Evolutionary conservation across 2,888 invertebrate genomes (phyloP).

Genomic region (Andrena hattorfiana): DNA sequence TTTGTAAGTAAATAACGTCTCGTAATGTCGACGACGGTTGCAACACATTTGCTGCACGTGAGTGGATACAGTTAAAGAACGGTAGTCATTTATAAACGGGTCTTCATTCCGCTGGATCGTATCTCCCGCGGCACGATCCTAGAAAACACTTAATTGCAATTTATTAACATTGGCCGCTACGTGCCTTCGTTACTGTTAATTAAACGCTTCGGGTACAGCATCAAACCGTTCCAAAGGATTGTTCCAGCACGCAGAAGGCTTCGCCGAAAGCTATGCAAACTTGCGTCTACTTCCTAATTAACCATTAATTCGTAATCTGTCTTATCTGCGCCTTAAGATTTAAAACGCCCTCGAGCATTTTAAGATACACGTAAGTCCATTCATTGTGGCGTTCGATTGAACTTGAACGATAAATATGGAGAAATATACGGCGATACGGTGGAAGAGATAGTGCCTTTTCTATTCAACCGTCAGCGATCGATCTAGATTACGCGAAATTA

Average conservation of each 20-base stretch:
- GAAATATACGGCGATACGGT: not conserved
- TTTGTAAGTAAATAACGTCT: constrained; percentile 26
- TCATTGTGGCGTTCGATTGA: constrained; percentile 12
- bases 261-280: not conserved
- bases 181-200: constrained; percentile 47
- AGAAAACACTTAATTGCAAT: constrained; percentile 49
- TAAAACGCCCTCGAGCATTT: too few relatives aligned
- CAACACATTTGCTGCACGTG: constrained; percentile 15
- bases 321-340: not conserved
- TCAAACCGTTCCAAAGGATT: not conserved
- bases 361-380: constrained; percentile 13
- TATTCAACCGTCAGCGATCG: constrained; percentile 22
- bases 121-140: constrained; percentile 34
- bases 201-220: constrained; percentile 35
- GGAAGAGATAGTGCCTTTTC: constrained; percentile 14
- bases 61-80: constrained; percentile 50
- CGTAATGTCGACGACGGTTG: constrained; percentile 13
- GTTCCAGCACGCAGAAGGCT: not conserved
- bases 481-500: constrained; percentile 56
- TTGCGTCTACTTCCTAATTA: not conserved
- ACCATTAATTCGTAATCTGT: constrained; percentile 3
- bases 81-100: constrained; percentile 44
- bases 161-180: constrained; percentile 49
- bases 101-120: constrained; percentile 41
- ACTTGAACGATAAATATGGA: constrained; percentile 26